Evolutionary conservation across 2,113 vertebrate species (phyloP), one percentile per base, ranked within the genome.

Genomic region (Eonycteris spelaea): DNA sequence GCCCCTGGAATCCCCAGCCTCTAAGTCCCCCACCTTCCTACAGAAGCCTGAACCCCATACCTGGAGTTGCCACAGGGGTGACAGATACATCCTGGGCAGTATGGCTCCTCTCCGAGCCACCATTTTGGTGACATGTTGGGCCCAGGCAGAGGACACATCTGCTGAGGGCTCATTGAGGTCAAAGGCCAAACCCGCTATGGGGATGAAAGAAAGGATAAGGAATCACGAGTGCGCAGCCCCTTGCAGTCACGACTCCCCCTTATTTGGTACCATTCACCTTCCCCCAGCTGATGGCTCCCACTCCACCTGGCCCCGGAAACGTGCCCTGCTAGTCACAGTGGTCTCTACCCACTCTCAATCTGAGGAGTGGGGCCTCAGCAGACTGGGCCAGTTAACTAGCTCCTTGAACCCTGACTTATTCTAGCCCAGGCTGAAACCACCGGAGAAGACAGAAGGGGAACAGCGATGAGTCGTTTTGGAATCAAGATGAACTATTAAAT

Each of bases 91-190:
- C 99, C 98, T 99, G 99, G 99, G 99, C 92, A 99, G 98, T 97
- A 99, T 99, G 40, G 99, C 99, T 2, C 99, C 99, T 97, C 99
- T 98, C 93, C 99, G 98, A 96, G 99, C 99, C 97, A 99, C 99
- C 99, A 99, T 99, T 98, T 99, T 99, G 82, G 99, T 99, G 97
- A 99, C 99, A 5, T 99, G 99, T 97, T 99, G 99, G 0, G 99
- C 99, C 99, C 99, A 99, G 0, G 99, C 99, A 0, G 99, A 99
- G 22, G 99, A 99, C 97, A 99, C 98, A 4, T 99, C 99, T 0
- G 99, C 99, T 0, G 99, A 99, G 0, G 99, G 99, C 95, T 99
- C 99, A 0, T 99, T 99, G 82, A 99, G 97, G 63, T 99, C 99
- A 28, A 99, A 99, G 7, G 99, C 99, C 91, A 99, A 98, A 43